These are phyloP conservation scores for Meta bourneti DNA, from an alignment of 2,888 invertebrate genomes.

Conservation along the genomic window DNA sequence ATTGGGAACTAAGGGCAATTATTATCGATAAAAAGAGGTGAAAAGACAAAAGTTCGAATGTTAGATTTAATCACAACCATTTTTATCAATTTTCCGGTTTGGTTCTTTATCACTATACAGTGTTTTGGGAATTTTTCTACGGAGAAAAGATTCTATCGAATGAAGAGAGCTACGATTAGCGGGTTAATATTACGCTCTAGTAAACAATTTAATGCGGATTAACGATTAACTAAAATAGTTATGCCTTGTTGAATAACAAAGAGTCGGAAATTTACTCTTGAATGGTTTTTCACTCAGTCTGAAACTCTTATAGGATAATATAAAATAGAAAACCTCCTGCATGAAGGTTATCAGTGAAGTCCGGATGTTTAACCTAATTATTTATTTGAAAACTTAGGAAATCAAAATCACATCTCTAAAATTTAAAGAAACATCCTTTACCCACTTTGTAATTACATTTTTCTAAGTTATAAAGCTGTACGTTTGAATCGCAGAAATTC, in stretches of 20 bases:
- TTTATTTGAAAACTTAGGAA: too few species aligned
- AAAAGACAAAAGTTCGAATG: background rate
- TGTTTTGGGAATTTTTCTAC: background rate
- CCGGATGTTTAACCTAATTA: too few species aligned
- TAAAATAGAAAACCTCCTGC: too few species aligned
- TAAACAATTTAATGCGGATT: background rate
- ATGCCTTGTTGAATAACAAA: background rate
- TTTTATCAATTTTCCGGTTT: background rate
- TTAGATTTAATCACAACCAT: background rate
- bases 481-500: too few species aligned
- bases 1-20: constrained; percentile 1
- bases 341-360: too few species aligned
- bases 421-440: too few species aligned
- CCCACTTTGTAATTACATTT: too few species aligned
- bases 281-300: background rate
- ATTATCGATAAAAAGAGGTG: background rate
- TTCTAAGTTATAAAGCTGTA: too few species aligned
- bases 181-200: background rate
- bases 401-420: too few species aligned
- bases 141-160: background rate
- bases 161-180: background rate
- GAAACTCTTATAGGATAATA: background rate
- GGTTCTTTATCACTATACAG: background rate
- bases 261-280: background rate
- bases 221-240: background rate